Conservation (phyloP, 2,797 vertebrate genomes). For the Gastrophryne carolinensis region DNA sequence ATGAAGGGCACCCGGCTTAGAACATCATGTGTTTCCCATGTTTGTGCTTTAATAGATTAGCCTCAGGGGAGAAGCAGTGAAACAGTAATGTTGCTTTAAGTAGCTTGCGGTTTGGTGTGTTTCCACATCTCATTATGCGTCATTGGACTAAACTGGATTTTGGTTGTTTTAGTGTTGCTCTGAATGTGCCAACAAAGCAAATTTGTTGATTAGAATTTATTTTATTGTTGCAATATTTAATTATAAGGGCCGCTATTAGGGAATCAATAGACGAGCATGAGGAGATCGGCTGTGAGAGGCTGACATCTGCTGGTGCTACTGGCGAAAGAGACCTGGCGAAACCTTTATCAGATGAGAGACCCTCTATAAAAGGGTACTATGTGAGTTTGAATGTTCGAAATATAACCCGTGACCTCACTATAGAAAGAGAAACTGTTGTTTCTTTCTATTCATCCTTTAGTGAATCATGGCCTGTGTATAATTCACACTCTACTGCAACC, state of each 20-base stretch:
- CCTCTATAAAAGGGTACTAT: no score
- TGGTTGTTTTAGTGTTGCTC: constrained; percentile 19
- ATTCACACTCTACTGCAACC: no score
- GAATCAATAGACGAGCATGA: constrained; percentile 32
- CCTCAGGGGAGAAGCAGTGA: constrained; percentile 35
- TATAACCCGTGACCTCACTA: no score
- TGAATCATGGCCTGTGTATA: no score
- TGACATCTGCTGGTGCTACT: constrained; percentile 40
- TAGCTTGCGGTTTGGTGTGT: constrained; percentile 44
- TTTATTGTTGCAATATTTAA: constrained; percentile 14
- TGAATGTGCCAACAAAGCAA: constrained; percentile 30
- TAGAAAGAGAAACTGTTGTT: no score
- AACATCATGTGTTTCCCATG: constrained; percentile 25
- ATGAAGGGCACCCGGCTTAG: constrained; percentile 26
- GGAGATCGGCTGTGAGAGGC: neutral
- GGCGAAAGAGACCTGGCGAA: no score
- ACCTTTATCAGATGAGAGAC: no score
- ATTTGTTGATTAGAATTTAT: constrained; percentile 18
- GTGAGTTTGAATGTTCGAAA: no score
- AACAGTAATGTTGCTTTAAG: constrained; percentile 39
- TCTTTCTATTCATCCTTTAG: no score
- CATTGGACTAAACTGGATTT: constrained; percentile 37
- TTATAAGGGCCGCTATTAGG: constrained; percentile 3
- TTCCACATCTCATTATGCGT: constrained; percentile 43
- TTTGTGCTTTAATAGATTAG: constrained; percentile 31